Evolutionary conservation across 30 jellyfish, hydroid and myxozoan species (phyloP).

Genomic region (Mastigias papua): DNA sequence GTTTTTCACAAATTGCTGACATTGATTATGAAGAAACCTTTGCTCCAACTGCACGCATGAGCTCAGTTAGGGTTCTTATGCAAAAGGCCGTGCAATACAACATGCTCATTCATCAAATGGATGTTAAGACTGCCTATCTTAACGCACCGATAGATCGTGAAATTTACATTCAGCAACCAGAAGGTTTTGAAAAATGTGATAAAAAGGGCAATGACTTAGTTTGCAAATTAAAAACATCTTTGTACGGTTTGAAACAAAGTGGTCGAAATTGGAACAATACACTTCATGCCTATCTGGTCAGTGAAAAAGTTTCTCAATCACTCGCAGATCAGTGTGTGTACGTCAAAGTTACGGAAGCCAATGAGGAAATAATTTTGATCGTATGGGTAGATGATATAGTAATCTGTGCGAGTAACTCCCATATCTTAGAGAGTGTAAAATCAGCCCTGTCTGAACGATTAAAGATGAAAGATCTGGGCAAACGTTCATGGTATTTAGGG

Average conservation of each 20-base stretch:
- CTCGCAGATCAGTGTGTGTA: not conserved
- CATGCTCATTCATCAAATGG: conserved; percentile 46
- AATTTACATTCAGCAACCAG: conserved; percentile 41
- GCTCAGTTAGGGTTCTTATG: not conserved
- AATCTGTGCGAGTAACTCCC: conserved; percentile 29
- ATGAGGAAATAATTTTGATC: conserved; percentile 1
- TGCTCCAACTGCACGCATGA: conserved; percentile 13
- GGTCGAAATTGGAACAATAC: conserved; percentile 56
- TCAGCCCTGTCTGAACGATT: not conserved
- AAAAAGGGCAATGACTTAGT: conserved; percentile 3
- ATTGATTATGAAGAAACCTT: conserved; percentile 49
- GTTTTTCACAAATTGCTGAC: conserved; percentile 57
- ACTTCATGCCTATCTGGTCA: not conserved
- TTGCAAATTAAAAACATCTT: conserved; percentile 35
- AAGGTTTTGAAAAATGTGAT: conserved; percentile 21
- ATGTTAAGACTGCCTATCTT: conserved; percentile 51
- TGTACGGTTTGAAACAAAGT: conserved; percentile 60
- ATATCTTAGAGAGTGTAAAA: not conserved
- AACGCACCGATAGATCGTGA: conserved; percentile 61
- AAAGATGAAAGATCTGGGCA: conserved; percentile 70
- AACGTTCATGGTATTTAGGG: conserved; percentile 13
- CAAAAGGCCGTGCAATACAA: not conserved
- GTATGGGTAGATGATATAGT: conserved; percentile 77
- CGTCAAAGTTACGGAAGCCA: conserved; percentile 2
- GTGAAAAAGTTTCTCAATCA: not conserved